Percentiles rank a stretch among this genome's conserved stretches.
Evolutionary conservation across 2,797 vertebrate genomes (phyloP).

Genomic region (Esox masquinongy): DNA sequence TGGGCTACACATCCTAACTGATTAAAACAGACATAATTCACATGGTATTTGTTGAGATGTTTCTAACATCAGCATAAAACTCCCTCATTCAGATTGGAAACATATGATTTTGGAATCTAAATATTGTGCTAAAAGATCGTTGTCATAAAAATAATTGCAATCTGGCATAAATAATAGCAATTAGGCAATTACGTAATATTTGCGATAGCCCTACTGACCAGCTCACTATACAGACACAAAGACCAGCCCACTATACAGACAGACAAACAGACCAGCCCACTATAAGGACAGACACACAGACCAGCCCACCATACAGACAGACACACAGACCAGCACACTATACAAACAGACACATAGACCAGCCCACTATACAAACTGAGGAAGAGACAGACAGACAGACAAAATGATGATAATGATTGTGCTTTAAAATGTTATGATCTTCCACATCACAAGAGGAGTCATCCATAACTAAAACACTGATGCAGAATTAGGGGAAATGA

Average conservation of each 20-base stretch:
- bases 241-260: not conserved
- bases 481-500: slow-evolving; percentile 54
- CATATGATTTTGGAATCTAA: too few relatives aligned
- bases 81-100: too few relatives aligned
- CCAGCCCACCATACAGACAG: not conserved
- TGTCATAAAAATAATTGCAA: too few relatives aligned
- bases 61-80: too few relatives aligned
- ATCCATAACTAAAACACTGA: slow-evolving; percentile 55
- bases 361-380: slow-evolving; percentile 36
- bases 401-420: not conserved
- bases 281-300: slow-evolving; percentile 19
- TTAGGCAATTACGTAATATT: too few relatives aligned
- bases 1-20: too few relatives aligned
- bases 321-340: slow-evolving; percentile 22
- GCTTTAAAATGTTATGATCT: slow-evolving; percentile 23
- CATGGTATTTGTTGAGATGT: too few relatives aligned
- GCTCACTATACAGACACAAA: not conserved
- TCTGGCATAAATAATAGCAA: too few relatives aligned
- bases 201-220: too few relatives aligned
- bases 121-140: too few relatives aligned
- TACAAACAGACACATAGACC: not conserved
- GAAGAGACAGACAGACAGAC: too few relatives aligned
- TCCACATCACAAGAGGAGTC: slow-evolving; percentile 45
- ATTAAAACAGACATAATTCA: too few relatives aligned
- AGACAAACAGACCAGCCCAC: slow-evolving; percentile 36